Evolutionary conservation across 2,113 vertebrate genomes (phyloP).

Genomic region (Oophaga pumilio): DNA sequence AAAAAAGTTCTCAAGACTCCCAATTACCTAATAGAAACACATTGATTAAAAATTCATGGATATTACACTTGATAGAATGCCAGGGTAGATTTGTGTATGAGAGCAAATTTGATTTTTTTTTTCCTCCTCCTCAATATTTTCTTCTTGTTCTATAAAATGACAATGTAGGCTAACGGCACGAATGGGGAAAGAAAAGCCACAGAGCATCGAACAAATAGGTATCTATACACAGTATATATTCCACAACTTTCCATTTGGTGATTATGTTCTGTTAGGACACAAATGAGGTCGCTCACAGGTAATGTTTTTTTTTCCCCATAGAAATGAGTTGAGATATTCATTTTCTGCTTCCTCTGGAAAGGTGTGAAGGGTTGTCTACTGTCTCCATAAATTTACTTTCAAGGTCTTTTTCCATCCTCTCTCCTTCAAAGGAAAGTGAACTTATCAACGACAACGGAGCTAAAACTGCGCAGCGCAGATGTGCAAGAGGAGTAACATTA

Average conservation of each 20-base stretch:
- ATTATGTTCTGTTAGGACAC: conserved; percentile 28
- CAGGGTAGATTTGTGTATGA: conserved; percentile 29
- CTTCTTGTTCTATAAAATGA: background rate
- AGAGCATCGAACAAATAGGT: background rate
- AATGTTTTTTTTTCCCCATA: conserved; percentile 11
- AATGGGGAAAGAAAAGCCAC: background rate
- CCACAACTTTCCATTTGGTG: background rate
- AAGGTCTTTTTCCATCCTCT: conserved; percentile 36
- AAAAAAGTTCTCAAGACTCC: conserved; percentile 40
- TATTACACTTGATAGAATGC: conserved; percentile 48
- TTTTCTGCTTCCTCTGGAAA: conserved; percentile 26
- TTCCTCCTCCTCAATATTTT: conserved; percentile 18
- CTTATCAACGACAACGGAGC: background rate
- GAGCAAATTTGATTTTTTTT: conserved; percentile 12
- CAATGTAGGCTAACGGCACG: background rate
- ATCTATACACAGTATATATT: background rate
- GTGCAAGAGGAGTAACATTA: background rate
- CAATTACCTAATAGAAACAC: conserved; percentile 47
- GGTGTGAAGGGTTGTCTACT: conserved; percentile 37
- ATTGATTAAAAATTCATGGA: conserved; percentile 46
- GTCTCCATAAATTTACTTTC: conserved; percentile 48
- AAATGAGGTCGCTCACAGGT: conserved; percentile 44
- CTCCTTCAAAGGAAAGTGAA: conserved; percentile 38
- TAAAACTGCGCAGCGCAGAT: background rate
- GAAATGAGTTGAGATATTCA: conserved; percentile 25